Evolutionary conservation across 2,113 vertebrate genomes (phyloP).

Genomic region (Phodopus roborovskii): DNA sequence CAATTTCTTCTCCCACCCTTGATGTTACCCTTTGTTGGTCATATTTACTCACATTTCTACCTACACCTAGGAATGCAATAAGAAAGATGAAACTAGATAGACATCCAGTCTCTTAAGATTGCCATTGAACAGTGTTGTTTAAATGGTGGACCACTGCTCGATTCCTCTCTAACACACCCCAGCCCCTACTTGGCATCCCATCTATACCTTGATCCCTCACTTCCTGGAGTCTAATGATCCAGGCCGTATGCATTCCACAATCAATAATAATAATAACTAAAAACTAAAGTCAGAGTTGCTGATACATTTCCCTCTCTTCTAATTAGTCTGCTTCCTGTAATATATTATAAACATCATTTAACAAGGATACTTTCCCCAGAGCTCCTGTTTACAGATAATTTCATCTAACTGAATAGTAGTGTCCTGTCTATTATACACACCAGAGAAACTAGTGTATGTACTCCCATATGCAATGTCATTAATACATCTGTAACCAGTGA

Average conservation of each 20-base stretch:
- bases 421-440: conserved; percentile 30
- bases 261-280: background rate
- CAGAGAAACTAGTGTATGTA: conserved; percentile 40
- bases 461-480: conserved; percentile 67
- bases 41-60: background rate
- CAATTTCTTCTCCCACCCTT: background rate
- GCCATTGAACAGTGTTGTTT: background rate
- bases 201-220: background rate
- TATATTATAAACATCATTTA: conserved; percentile 42
- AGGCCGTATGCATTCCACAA: background rate
- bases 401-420: conserved; percentile 3
- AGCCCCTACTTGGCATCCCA: background rate
- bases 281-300: background rate
- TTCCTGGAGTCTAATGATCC: background rate
- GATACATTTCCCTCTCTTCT: background rate
- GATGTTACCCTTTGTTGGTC: background rate
- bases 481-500: conserved; percentile 52
- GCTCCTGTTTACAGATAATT: conserved; percentile 22
- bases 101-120: background rate
- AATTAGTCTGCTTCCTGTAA: conserved; percentile 3
- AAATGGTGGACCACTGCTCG: background rate
- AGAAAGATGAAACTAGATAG: background rate
- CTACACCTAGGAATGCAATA: background rate
- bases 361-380: conserved; percentile 33
- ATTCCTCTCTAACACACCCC: background rate